phyloP scores from a whole-genome alignment of 2,797 vertebrate genomes.

The Loriculus beryllinus region DNA sequence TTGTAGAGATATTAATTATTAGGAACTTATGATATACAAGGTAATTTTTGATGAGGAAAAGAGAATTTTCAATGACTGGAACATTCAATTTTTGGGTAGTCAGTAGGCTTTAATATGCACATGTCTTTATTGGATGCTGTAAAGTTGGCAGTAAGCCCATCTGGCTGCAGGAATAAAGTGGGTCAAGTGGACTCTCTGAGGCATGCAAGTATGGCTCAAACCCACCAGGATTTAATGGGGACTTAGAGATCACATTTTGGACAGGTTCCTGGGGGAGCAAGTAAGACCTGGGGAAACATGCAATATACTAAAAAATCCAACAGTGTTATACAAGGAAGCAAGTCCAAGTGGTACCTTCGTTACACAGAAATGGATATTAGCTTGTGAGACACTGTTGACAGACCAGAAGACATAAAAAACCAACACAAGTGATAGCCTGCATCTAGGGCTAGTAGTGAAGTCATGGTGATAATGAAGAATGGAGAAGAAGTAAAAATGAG shows the following conservation, averaged over 20 bases:
- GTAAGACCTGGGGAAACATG: not conserved
- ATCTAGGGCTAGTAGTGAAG: not conserved
- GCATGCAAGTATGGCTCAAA: fast-evolving
- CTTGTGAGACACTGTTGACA: not conserved
- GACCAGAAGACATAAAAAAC: not conserved
- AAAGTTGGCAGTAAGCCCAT: not conserved
- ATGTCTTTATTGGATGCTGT: not conserved
- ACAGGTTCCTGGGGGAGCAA: not conserved
- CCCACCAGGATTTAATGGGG: not conserved
- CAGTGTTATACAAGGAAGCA: not conserved
- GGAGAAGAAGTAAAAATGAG: not conserved
- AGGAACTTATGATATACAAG: not conserved
- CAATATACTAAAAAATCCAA: not conserved
- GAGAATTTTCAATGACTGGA: not conserved
- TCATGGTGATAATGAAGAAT: not conserved
- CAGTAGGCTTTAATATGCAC: not conserved
- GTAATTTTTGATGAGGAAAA: not conserved
- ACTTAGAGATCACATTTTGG: fast-evolving
- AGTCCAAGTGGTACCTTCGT: not conserved
- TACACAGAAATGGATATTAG: not conserved
- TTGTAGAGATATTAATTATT: not conserved
- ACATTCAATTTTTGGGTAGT: fast-evolving
- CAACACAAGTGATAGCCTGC: not conserved
- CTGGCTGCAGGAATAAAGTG: not conserved
- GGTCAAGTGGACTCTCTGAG: not conserved